These are phyloP conservation scores for Cossypha polioptera DNA, from an alignment of 2,797 vertebrate genomes.

Conservation along the genomic window DNA sequence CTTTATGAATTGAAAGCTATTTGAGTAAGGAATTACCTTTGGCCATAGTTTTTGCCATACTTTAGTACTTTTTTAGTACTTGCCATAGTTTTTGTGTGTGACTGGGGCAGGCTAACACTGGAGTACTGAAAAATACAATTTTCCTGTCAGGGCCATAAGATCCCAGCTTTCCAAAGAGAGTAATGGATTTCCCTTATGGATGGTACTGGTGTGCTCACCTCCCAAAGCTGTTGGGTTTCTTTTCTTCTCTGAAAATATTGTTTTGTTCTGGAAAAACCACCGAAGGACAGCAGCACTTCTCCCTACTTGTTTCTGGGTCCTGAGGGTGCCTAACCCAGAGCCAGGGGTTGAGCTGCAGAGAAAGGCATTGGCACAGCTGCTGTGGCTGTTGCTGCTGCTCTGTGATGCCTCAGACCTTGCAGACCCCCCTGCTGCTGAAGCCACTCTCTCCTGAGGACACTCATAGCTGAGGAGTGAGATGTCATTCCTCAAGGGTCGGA, in stretches of 20 bases:
- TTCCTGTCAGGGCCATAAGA: background rate
- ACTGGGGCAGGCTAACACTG: background rate
- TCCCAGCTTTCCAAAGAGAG: background rate
- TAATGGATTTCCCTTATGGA: background rate
- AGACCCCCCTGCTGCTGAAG: background rate
- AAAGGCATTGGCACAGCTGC: background rate
- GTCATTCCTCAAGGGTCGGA: background rate
- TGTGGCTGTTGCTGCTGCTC: background rate
- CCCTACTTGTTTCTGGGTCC: background rate
- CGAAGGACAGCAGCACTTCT: background rate
- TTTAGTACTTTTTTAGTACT: background rate
- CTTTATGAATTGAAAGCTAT: background rate
- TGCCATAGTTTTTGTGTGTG: background rate
- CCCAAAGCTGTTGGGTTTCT: background rate
- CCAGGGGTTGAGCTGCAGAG: background rate
- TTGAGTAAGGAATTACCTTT: background rate
- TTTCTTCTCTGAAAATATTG: background rate
- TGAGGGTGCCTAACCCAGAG: background rate
- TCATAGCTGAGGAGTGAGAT: background rate
- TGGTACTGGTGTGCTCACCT: accelerated
- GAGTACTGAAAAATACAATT: background rate
- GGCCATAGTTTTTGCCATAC: too few relatives aligned
- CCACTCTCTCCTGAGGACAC: background rate
- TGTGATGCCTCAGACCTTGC: background rate
- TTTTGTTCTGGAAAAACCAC: background rate